These are phyloP conservation scores for Aleiodes alternator DNA, from an alignment of 2,888 invertebrate species.

Conservation along the genomic window DNA sequence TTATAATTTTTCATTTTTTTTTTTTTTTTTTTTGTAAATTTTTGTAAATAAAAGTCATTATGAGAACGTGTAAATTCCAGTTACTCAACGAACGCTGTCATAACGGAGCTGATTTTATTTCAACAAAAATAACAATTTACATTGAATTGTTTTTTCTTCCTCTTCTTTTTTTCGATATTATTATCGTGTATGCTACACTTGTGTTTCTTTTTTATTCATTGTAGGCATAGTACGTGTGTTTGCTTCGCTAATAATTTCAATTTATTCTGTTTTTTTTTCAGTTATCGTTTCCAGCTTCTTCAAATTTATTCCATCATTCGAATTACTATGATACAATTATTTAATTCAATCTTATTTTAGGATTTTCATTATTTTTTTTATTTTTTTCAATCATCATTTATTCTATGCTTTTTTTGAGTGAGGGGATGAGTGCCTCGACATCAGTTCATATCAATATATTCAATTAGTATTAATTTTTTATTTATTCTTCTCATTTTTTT, in stretches of 20 bases:
- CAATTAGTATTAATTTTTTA: slow-evolving; percentile 17
- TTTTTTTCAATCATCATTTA: slow-evolving; percentile 8
- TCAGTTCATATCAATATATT: slow-evolving; percentile 44
- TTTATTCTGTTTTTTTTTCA: slow-evolving; percentile 62
- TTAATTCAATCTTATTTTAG: slow-evolving; percentile 14
- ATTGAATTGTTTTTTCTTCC: slow-evolving; percentile 71
- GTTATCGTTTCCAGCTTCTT: slow-evolving; percentile 54
- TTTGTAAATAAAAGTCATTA: slow-evolving; percentile 16
- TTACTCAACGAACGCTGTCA: slow-evolving; percentile 54
- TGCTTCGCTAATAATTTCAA: slow-evolving; percentile 71
- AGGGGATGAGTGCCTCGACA: slow-evolving; percentile 43
- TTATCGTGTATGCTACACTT: slow-evolving; percentile 73
- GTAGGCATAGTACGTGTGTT: slow-evolving; percentile 72
- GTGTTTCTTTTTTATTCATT: slow-evolving; percentile 59
- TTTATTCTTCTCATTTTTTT: slow-evolving; percentile 52
- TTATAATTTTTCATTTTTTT: background rate
- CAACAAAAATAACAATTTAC: slow-evolving; percentile 76
- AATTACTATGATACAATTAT: slow-evolving; percentile 50
- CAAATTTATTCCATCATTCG: slow-evolving; percentile 46
- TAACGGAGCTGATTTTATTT: slow-evolving; percentile 76
- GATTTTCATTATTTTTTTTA: background rate
- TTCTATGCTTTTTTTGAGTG: slow-evolving; percentile 31
- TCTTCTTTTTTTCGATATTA: slow-evolving; percentile 62
- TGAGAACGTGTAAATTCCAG: slow-evolving; percentile 17
- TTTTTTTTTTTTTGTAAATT: slow-evolving; percentile 1